A percentile compares a stretch with the other conserved stretches of the same genome.
Evolutionary conservation across 2,888 invertebrate species (phyloP).

Genomic region (Nasonia oneida): DNA sequence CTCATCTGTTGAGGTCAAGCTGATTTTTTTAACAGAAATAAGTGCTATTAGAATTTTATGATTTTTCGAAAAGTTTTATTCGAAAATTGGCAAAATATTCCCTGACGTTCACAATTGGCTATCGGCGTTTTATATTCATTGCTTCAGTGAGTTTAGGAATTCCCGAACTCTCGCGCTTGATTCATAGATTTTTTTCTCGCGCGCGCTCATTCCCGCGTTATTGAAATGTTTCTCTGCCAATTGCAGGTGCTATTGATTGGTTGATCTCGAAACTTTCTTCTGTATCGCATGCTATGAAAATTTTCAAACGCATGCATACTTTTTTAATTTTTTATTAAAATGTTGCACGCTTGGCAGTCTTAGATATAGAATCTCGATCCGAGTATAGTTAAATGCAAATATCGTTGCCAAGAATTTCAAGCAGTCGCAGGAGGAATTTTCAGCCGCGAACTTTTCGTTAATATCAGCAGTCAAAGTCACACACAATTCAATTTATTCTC

Average conservation of each 20-base stretch:
- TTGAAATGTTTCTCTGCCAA: too few species aligned
- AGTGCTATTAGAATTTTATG: too few species aligned
- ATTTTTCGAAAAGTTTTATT: too few species aligned
- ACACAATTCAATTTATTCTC: background rate
- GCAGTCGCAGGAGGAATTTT: background rate
- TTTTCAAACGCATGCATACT: too few species aligned
- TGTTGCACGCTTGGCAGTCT: slow-evolving; percentile 21
- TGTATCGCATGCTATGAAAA: too few species aligned
- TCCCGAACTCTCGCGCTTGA: slow-evolving; percentile 12
- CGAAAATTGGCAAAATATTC: too few species aligned
- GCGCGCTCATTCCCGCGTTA: too few species aligned
- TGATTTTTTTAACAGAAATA: background rate
- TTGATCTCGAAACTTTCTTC: too few species aligned
- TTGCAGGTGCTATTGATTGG: too few species aligned
- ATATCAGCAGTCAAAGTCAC: background rate
- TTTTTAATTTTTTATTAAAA: background rate
- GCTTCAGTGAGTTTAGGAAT: slow-evolving; percentile 33
- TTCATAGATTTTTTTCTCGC: too few species aligned
- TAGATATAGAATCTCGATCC: background rate
- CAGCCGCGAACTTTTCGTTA: background rate
- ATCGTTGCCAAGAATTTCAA: slow-evolving; percentile 31
- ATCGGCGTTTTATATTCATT: slow-evolving; percentile 21
- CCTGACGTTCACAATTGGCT: too few species aligned
- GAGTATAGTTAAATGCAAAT: slow-evolving; percentile 21
- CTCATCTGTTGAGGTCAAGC: background rate